Base-by-base conservation (phyloP, 2,797 vertebrate species). In the Florisuga fusca region DNA sequence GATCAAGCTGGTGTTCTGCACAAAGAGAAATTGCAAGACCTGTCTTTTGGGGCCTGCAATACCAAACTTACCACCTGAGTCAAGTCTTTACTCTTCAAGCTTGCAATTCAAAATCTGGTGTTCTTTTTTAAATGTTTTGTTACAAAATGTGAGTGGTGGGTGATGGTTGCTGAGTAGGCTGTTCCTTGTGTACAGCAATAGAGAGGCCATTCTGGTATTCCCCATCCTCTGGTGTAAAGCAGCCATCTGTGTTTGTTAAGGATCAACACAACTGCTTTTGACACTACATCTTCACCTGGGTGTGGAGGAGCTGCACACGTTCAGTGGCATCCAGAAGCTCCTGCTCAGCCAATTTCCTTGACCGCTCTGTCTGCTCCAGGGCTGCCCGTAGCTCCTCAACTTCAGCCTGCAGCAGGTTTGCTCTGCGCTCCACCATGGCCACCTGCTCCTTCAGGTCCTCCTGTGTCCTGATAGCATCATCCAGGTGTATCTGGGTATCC, bases 281-380 rank as follows among this genome's bases (percentile, higher is more conserved):
- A 34, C 59, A 45, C 27, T 27, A 8, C 11, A 9, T 8, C 14
- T 86, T 96, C 29, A 98, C 98, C 98, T 98, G 98, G 36, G 97
- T 96, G 16, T 98, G 98, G 34, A 98, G 93, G 33, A 98, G 98
- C 71, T 98, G 97, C 21, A 98, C 97, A 11, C 98, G 96, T 73
- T 98, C 98, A 33, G 93, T 97, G 61, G 97, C 96, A 79, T 98
- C 98, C 86, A 97, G 64, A 10, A 98, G 97, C 45, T 98, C 98
- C 64, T 98, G 98, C 29, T 54, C 84, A 23, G 84, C 84, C 50
- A 86, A 1, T 41, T 78, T 87, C 58, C 84, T 79, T 1, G 74
- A 79, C 6, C 84, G 9, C 31, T 79, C 84, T 0, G 58, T 87
- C 34, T 78, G 84, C 43, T 87, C 84, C 51, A 87, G 84, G 20